Evolutionary conservation across 92 coral and sea anemone species (phyloP), one percentile per base, ranked within the genome.

Genomic region (Epizoanthus stellaris): DNA sequence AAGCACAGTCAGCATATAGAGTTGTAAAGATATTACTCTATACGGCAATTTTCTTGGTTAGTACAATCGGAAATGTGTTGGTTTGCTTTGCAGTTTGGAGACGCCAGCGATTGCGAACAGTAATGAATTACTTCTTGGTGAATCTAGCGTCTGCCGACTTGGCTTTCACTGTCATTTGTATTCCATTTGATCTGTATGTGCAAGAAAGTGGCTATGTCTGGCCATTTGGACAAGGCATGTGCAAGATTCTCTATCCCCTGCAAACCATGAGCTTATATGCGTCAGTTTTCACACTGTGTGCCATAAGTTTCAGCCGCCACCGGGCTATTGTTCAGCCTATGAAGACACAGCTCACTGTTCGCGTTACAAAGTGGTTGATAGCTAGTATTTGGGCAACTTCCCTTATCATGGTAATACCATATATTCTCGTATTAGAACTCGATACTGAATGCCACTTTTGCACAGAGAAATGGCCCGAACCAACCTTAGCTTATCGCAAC

Each of bases 131-230:
- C 75, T 93, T 88, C 54, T 67, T 93, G 66, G 95, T 91, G n/a
- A 93, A 93, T 65, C 89, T 93, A 30, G 98, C 98, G 30, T 70
- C 69, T 0, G 92, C 91, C 9, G 98, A 94, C 34, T 76, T 94
- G 80, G 95, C 95, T n/a, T 94, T 94, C 60, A 94, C 98, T 10
- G 49, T 88, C 30, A 89, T 94, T 30, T 94, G 98, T 61, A 85
- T 94, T 8, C 98, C 95, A n/a, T 94, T 94, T 58, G 98, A 94
- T 45, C 67, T 94, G 64, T 94, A 92, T 12, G 93, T 94, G 1
- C 98, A 94, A 61, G 91, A 89, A 70, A 91, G 87, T 20, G 60
- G 86, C 4, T 89, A 81, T 67, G 64, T 49, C 16, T 94, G 98
- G 98, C 98, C 98, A 3, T 94, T 87, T 63, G 88, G 87, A 73